phyloP scores from a whole-genome alignment of 1,140 invertebrate genomes.

The Drosophila insularis region DNA sequence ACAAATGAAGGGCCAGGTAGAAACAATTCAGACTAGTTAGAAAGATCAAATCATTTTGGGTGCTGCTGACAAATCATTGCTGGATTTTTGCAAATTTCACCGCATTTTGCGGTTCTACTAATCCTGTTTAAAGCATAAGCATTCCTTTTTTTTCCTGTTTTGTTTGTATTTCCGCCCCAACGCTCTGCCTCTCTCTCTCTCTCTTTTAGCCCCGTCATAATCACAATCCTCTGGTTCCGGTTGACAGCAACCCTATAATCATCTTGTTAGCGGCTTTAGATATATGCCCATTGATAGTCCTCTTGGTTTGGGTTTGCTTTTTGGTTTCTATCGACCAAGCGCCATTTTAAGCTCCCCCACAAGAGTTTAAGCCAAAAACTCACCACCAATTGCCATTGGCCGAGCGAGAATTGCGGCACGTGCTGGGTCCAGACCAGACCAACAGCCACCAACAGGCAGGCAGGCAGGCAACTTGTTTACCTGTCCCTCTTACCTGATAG shows the following conservation, averaged over 20 bases:
- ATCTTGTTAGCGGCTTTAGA: constrained; percentile 78
- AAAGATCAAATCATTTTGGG: constrained; percentile 23
- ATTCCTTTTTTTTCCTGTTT: constrained; percentile 26
- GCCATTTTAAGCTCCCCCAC: constrained; percentile 60
- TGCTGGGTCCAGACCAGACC: constrained; percentile 44
- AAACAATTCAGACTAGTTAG: constrained; percentile 68
- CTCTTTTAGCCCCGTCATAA: constrained; percentile 18
- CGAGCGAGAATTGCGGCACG: constrained; percentile 50
- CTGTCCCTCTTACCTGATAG: constrained; percentile 55
- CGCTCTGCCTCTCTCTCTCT: constrained; percentile 10
- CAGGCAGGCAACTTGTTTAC: constrained; percentile 59
- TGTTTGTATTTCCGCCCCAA: constrained; percentile 73
- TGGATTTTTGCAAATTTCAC: constrained; percentile 70
- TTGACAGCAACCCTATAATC: constrained; percentile 55
- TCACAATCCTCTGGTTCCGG: constrained; percentile 55
- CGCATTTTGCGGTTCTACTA: constrained; percentile 59
- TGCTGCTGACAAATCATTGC: constrained; percentile 72
- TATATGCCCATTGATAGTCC: constrained; percentile 46
- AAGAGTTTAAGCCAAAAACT: constrained; percentile 27
- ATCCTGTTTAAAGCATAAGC: constrained; percentile 45
- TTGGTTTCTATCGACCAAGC: constrained; percentile 40
- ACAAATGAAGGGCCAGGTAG: constrained; percentile 34
- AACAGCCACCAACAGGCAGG: constrained; percentile 3
- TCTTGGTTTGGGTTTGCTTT: not conserved
- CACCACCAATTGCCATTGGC: constrained; percentile 62